Conservation (phyloP, 64 coral and sea anemone species). For the Dendronephthya gigantea region DNA sequence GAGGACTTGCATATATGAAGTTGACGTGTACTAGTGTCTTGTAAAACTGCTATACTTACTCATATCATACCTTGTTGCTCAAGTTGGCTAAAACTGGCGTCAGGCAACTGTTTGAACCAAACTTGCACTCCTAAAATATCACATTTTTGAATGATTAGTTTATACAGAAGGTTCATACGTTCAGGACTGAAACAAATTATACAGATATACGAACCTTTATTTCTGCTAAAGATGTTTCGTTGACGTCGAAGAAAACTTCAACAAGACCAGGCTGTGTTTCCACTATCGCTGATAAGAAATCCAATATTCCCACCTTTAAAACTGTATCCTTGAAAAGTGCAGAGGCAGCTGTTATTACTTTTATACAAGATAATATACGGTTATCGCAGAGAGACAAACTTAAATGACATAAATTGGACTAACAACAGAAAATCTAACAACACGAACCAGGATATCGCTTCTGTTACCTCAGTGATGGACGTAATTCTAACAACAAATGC, state of each 20-base stretch:
- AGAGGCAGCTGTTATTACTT: too few species aligned
- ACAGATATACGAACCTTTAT: not conserved
- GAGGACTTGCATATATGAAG: not conserved
- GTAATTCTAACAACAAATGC: constrained; percentile 63
- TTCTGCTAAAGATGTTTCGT: not conserved
- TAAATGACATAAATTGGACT: not conserved
- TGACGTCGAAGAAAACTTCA: constrained; percentile 77
- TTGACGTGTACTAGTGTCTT: too few species aligned
- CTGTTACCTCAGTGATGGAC: constrained; percentile 66
- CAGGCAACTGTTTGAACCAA: constrained; percentile 67
- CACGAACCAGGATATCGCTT: not conserved
- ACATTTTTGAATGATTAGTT: not conserved
- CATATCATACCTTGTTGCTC: constrained; percentile 34
- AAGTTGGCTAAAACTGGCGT: constrained; percentile 58
- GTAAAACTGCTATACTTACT: too few species aligned
- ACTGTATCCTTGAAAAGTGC: constrained; percentile 30
- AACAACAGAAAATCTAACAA: not conserved
- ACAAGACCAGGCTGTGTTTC: constrained; percentile 87
- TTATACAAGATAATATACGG: too few species aligned
- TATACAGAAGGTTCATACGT: too few species aligned
- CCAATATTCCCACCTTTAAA: constrained; percentile 76
- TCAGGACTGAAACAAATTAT: too few species aligned
- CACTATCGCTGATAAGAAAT: constrained; percentile 85
- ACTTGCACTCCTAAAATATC: constrained; percentile 43
- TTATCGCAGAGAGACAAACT: not conserved